A percentile compares a stretch with the other conserved stretches of the same genome.
Conservation (phyloP, 2,113 vertebrate species). For the Melozone crissalis region DNA sequence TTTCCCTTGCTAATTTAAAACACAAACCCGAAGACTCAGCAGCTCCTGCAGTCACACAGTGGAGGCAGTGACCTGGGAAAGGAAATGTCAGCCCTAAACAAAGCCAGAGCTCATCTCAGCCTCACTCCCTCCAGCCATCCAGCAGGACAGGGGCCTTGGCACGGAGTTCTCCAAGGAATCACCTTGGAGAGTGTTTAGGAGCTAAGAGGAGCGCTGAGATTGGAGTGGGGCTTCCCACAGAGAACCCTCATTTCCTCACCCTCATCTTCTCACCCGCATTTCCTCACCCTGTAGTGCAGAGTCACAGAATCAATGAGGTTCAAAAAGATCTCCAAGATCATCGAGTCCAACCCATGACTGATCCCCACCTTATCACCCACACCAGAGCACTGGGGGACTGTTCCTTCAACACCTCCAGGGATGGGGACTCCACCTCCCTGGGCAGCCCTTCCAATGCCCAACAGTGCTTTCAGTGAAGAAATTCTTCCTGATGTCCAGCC, state of each 20-base stretch:
- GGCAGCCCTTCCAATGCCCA: background rate
- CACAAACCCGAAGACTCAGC: background rate
- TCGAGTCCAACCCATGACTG: accelerated
- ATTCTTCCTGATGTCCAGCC: background rate
- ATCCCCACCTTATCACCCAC: background rate
- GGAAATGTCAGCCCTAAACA: background rate
- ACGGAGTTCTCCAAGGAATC: background rate
- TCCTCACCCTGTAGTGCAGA: accelerated
- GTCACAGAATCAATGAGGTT: background rate
- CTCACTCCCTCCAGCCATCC: background rate
- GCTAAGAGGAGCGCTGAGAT: background rate
- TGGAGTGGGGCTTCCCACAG: background rate
- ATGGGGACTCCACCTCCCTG: background rate
- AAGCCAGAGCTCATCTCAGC: background rate
- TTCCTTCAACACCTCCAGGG: background rate
- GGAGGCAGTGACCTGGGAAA: background rate
- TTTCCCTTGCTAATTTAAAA: background rate
- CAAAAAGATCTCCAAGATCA: background rate
- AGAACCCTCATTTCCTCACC: background rate
- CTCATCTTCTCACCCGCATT: background rate
- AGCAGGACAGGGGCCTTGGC: background rate
- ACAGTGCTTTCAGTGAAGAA: background rate
- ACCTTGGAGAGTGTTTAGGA: background rate
- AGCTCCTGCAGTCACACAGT: background rate
- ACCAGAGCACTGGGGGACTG: background rate